A percentile compares a stretch with the other conserved stretches of the same genome.
These are phyloP conservation scores for Piezodorus guildinii DNA, from an alignment of 1,140 invertebrate species.

Conservation along the genomic window DNA sequence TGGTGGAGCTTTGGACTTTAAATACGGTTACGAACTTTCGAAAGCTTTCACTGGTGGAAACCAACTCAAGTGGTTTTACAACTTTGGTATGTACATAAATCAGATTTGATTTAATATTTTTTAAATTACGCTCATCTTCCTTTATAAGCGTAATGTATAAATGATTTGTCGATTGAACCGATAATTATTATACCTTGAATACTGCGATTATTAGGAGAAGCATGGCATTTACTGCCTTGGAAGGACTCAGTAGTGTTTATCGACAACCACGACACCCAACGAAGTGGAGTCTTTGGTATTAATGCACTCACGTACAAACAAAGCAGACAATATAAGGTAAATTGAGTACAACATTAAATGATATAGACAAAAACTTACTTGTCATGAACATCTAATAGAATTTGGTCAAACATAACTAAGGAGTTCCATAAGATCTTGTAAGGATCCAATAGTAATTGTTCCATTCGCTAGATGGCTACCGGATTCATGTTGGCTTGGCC, in stretches of 20 bases:
- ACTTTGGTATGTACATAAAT: constrained; percentile 21
- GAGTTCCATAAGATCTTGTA: too few relatives aligned
- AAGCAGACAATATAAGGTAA: constrained; percentile 46
- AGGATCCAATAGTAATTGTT: not conserved
- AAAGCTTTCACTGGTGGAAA: constrained; percentile 32
- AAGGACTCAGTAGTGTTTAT: constrained; percentile 47
- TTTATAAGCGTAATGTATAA: too few relatives aligned
- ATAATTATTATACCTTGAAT: too few relatives aligned
- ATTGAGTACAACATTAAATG: too few relatives aligned
- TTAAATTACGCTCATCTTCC: too few relatives aligned
- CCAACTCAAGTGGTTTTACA: constrained; percentile 24
- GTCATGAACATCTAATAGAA: too few relatives aligned
- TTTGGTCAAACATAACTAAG: too few relatives aligned
- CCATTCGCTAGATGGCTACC: constrained; percentile 47
- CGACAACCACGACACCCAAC: constrained; percentile 62
- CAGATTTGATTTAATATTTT: too few relatives aligned
- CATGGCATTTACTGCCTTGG: constrained; percentile 17
- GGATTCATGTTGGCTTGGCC: constrained; percentile 68
- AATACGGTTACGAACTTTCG: constrained; percentile 45
- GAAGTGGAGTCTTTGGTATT: constrained; percentile 42
- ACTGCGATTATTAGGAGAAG: not conserved
- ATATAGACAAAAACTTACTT: too few relatives aligned
- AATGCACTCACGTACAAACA: constrained; percentile 47
- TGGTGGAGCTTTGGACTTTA: constrained; percentile 66
- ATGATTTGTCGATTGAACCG: too few relatives aligned